Evolutionary conservation across 2,888 invertebrate species (phyloP).

Genomic region (Tethea ocularis): DNA sequence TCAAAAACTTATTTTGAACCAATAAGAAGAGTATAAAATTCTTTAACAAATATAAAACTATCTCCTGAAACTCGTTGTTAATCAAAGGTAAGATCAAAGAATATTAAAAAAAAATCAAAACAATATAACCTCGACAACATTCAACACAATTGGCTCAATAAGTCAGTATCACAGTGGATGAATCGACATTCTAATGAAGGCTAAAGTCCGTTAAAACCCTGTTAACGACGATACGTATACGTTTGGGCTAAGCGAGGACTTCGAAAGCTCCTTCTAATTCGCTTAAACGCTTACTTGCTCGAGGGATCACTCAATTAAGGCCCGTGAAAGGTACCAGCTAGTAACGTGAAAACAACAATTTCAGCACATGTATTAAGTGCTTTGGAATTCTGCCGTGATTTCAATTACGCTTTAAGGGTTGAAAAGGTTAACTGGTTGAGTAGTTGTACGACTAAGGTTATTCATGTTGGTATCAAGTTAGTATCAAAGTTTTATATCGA

Average conservation of each 20-base stretch:
- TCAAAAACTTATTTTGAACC: no score
- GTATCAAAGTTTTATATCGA: background rate
- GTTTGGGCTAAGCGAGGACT: constrained; percentile 37
- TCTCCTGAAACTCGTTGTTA: background rate
- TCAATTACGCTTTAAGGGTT: constrained; percentile 4
- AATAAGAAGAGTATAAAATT: no score
- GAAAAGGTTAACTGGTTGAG: background rate
- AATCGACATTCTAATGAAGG: constrained; percentile 30
- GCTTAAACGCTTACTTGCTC: constrained; percentile 34
- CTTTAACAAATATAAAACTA: background rate
- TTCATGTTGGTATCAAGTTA: background rate
- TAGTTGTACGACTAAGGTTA: background rate
- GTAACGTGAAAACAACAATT: constrained; percentile 8
- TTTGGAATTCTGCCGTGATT: constrained; percentile 6
- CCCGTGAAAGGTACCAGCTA: background rate
- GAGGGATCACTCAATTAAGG: constrained; percentile 37
- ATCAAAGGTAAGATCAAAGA: background rate
- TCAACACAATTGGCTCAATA: constrained; percentile 13
- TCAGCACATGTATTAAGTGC: constrained; percentile 2
- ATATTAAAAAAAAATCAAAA: no score
- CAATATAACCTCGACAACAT: background rate
- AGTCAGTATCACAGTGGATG: constrained; percentile 22
- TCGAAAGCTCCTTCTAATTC: constrained; percentile 41
- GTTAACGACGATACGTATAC: constrained; percentile 43
- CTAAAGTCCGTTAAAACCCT: constrained; percentile 37